Evolutionary conservation across 2,888 invertebrate genomes (phyloP), one percentile per base, ranked within the genome.

Genomic region (Melanotus villosus): DNA sequence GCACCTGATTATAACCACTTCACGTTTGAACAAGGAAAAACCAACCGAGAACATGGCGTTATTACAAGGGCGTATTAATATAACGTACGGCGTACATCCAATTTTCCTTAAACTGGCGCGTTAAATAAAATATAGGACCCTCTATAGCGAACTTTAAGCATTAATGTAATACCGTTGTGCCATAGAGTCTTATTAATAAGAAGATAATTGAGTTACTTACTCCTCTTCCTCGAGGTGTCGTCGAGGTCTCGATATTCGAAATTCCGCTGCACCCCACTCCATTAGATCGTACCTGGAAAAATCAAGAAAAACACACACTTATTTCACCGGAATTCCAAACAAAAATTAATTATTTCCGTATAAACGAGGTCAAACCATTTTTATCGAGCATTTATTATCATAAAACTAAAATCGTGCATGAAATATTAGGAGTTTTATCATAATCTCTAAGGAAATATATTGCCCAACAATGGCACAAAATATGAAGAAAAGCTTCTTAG

Each of bases 181-280:
- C 59, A 34, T 56, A 47, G 18, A 26, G 57, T 57, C 32, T 65
- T 59, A 58, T 58, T 67, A 41, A 67, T 67, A 60, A 43, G 21
- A 54, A 65, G 41, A 47, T 59, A 67, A 60, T 56, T 56, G 62
- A 43, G 64, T 64, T 56, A 68, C 68, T 68, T 60, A 68, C 68
- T 68, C 57, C 56, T 63, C 54, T 19, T 45, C 34, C 56, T 62
- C 57, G 63, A 68, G 68, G 54, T 66, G 59, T 54, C 41, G 59
- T 54, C 41, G 47, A 47, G 32, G 54, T 52, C 32, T 23, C 26
- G 26, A 58, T 66, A 60, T 50, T 52, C 52, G 66, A 54, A 41
- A 66, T 41, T 66, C 41, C 12, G 58, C 26, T 43, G 66, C 26
- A 18, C 30, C 18, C 59, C 66, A 54, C 59, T 66, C 66, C 66